phyloP scores from a whole-genome alignment of 2,888 invertebrate species.

The Monopis laevigella region DNA sequence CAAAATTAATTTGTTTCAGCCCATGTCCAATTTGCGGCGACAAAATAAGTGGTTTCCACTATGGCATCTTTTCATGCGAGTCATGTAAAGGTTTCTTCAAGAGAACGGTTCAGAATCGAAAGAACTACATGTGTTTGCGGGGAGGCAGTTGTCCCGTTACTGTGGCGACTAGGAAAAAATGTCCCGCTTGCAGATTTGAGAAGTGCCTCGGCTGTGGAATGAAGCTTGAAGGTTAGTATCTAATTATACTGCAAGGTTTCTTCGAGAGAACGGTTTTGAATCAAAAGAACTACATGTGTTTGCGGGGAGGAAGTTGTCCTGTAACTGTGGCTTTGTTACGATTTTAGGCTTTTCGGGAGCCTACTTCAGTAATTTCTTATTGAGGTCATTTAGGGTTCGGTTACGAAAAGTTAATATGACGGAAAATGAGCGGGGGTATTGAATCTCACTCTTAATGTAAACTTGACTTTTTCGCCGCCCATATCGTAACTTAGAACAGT shows the following conservation, averaged over 20 bases:
- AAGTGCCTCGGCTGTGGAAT: conserved; percentile 96
- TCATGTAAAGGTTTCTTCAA: conserved; percentile 99
- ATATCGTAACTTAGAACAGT: too few relatives aligned
- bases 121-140: conserved; percentile 93
- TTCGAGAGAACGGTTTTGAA: conserved; percentile 99
- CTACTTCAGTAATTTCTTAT: too few relatives aligned
- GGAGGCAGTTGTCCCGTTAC: conserved; percentile 93
- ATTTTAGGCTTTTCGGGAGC: too few relatives aligned
- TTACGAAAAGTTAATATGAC: too few relatives aligned
- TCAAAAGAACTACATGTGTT: conserved; percentile 94
- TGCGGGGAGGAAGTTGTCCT: conserved; percentile 89
- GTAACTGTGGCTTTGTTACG: conserved; percentile 91
- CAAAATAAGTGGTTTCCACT: conserved; percentile 96
- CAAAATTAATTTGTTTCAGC: conserved; percentile 48
- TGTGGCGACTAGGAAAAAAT: conserved; percentile 93
- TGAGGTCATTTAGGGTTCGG: too few relatives aligned
- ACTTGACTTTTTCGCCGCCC: too few relatives aligned
- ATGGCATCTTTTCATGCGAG: conserved; percentile 97
- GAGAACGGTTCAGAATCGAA: conserved; percentile 97
- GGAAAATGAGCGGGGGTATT: too few relatives aligned
- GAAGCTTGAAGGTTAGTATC: conserved; percentile 85
- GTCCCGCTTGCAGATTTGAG: conserved; percentile 96
- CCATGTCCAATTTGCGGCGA: conserved; percentile 96
- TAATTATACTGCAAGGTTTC: conserved; percentile 77
- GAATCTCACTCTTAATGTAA: too few relatives aligned